phyloP scores from a whole-genome alignment of 2,888 invertebrate genomes.

The Trilocha varians region DNA sequence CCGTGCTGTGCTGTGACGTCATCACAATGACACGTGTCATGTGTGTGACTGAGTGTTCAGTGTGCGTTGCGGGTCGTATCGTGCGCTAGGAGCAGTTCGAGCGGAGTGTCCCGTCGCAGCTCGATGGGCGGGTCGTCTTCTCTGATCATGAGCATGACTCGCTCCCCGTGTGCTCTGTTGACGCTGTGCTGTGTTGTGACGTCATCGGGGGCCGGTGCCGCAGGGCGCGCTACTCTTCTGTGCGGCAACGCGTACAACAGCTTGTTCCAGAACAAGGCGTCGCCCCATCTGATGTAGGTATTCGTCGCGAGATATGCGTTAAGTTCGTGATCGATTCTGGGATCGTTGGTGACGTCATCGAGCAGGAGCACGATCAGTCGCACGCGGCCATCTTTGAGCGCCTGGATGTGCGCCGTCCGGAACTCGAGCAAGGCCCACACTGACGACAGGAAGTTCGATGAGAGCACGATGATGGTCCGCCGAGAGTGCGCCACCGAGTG shows the following conservation, averaged over 20 bases:
- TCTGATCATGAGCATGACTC: not conserved
- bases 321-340: constrained; percentile 49
- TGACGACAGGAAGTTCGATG: constrained; percentile 28
- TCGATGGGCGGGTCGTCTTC: not conserved
- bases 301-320: constrained; percentile 79
- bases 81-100: not conserved
- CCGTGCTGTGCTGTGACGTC: too few species aligned
- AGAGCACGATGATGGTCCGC: constrained; percentile 22
- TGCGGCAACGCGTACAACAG: constrained; percentile 78
- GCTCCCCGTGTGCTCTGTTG: not conserved
- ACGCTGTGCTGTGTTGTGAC: not conserved
- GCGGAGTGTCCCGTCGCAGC: not conserved
- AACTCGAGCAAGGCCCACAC: constrained; percentile 78
- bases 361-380: constrained; percentile 81
- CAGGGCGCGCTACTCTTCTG: constrained; percentile 1
- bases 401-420: constrained; percentile 66
- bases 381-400: constrained; percentile 63
- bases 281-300: constrained; percentile 86
- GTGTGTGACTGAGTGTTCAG: too few species aligned
- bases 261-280: constrained; percentile 86
- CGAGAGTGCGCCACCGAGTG: constrained; percentile 80
- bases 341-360: constrained; percentile 73
- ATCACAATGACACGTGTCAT: too few species aligned
- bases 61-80: too few species aligned
- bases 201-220: too few species aligned